phyloP scores from a whole-genome alignment of 2,113 vertebrate species.

The Natator depressus region DNA sequence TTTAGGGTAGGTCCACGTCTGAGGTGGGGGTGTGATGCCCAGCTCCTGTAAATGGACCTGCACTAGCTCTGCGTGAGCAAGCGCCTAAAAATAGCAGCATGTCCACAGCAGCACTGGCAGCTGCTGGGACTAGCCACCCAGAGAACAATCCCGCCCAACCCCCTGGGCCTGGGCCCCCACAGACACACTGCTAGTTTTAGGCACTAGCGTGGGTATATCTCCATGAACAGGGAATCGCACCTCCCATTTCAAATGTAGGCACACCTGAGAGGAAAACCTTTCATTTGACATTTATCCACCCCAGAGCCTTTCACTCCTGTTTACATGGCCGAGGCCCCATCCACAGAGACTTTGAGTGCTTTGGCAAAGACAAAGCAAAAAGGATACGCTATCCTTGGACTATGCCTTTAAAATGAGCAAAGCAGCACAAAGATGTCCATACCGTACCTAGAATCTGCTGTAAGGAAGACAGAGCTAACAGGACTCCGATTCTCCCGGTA shows the following conservation, averaged over 20 bases:
- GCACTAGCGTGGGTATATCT: not conserved
- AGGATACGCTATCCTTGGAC: not conserved
- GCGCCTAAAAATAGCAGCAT: not conserved
- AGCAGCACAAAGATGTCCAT: accelerated
- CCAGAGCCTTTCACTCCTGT: not conserved
- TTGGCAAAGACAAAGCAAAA: not conserved
- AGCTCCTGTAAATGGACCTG: not conserved
- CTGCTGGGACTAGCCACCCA: not conserved
- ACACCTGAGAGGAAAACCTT: accelerated
- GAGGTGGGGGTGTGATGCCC: not conserved
- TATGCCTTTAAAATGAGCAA: not conserved
- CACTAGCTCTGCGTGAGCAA: not conserved
- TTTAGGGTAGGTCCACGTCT: not conserved
- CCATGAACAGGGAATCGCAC: not conserved
- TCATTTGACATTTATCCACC: not conserved
- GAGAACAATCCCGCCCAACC: not conserved
- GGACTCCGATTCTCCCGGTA: not conserved
- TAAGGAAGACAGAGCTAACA: constrained; percentile 17
- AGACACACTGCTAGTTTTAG: too few relatives aligned
- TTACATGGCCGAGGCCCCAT: accelerated
- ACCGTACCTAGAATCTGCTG: not conserved
- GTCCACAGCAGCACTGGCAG: not conserved
- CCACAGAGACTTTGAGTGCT: accelerated
- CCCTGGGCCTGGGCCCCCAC: too few relatives aligned
- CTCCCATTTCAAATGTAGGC: not conserved